Evolutionary conservation across 2,113 vertebrate genomes (phyloP).

Genomic region (Cyanocitta stelleri): DNA sequence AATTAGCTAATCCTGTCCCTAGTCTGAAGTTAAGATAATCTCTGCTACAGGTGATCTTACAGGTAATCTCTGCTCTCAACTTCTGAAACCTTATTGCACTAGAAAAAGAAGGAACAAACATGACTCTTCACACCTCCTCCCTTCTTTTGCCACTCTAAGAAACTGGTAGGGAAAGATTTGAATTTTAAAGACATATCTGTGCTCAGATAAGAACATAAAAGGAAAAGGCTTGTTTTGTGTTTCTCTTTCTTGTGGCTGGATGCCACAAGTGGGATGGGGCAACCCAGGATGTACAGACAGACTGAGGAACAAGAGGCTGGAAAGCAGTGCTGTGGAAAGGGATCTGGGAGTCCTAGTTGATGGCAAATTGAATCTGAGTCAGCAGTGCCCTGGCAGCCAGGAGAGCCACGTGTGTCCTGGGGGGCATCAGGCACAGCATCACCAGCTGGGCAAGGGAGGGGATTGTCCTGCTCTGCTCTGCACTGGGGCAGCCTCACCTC

Average conservation of each 20-base stretch:
- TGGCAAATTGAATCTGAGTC: fast-evolving
- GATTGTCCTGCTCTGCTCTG: neutral
- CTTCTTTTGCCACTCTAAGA: neutral
- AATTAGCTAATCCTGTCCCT: neutral
- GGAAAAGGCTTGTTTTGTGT: neutral
- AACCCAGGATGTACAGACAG: neutral
- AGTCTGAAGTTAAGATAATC: neutral
- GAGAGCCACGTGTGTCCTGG: fast-evolving
- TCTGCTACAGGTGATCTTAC: neutral
- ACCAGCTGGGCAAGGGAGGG: fast-evolving
- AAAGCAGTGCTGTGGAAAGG: fast-evolving
- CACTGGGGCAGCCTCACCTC: fast-evolving
- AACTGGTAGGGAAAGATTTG: neutral
- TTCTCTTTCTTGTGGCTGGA: neutral
- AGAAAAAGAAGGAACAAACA: neutral
- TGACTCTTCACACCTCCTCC: neutral
- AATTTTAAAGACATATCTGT: neutral
- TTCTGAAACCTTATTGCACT: neutral
- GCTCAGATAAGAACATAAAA: neutral
- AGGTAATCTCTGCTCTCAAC: neutral
- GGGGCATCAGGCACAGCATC: fast-evolving
- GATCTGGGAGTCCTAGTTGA: fast-evolving
- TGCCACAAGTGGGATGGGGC: fast-evolving
- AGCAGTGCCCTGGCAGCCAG: neutral
- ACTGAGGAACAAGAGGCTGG: fast-evolving